These are phyloP conservation scores for Clunio marinus DNA, from an alignment of 2,888 invertebrate genomes.

Conservation along the genomic window DNA sequence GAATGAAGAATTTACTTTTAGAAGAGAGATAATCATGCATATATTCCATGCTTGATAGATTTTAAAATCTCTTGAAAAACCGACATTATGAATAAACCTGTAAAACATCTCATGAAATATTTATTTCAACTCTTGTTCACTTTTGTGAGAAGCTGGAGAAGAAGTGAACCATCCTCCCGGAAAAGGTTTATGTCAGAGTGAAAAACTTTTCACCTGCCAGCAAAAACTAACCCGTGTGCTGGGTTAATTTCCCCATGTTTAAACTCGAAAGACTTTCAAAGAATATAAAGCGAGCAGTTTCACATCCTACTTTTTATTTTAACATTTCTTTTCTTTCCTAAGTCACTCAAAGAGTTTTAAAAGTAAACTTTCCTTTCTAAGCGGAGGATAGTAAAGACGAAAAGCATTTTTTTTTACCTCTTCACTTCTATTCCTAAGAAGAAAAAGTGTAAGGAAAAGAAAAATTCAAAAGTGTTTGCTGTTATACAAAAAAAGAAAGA, in stretches of 20 bases:
- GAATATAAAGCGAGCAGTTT: not conserved
- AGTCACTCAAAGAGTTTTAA: constrained; percentile 1
- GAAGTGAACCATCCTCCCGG: not conserved
- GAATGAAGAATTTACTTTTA: no score
- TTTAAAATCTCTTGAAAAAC: constrained; percentile 11
- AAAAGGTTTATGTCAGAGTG: not conserved
- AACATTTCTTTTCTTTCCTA: not conserved
- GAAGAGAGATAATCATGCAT: no score
- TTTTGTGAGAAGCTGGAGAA: not conserved
- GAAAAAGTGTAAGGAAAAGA: not conserved
- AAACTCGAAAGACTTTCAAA: not conserved
- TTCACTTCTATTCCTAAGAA: not conserved
- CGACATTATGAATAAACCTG: constrained; percentile 31
- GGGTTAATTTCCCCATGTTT: constrained; percentile 9
- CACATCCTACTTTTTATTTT: not conserved
- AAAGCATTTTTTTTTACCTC: not conserved
- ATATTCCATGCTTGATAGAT: constrained; percentile 7
- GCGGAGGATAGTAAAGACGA: not conserved
- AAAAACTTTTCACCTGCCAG: not conserved
- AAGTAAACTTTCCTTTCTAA: constrained; percentile 2
- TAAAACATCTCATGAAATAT: constrained; percentile 31
- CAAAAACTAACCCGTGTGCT: not conserved
- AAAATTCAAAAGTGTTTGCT: constrained; percentile 6
- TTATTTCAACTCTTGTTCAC: constrained; percentile 2
- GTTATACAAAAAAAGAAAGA: not conserved